Evolutionary conservation across 2,797 vertebrate species (phyloP).

Genomic region (Psittacula derbiana): DNA sequence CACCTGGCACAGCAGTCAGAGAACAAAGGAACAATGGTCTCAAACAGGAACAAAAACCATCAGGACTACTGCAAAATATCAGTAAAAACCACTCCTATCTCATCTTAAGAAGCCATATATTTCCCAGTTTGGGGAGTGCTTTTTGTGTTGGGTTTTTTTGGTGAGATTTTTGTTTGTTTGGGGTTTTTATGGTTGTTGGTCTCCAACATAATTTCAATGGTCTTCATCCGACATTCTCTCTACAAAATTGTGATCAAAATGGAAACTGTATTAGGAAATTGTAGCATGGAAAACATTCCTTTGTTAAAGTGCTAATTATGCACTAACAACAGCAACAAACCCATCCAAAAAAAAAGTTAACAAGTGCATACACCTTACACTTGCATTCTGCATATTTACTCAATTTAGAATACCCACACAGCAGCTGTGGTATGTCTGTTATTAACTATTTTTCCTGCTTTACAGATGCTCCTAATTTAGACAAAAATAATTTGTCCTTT

Average conservation of each 20-base stretch:
- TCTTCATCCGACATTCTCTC: background rate
- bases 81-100: background rate
- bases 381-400: background rate
- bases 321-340: background rate
- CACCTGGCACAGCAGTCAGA: background rate
- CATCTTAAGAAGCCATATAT: background rate
- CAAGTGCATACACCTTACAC: background rate
- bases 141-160: background rate
- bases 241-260: background rate
- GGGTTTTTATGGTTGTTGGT: background rate
- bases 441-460: background rate
- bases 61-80: background rate
- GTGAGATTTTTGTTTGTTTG: background rate
- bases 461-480: background rate
- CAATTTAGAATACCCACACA: background rate
- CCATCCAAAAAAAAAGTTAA: background rate
- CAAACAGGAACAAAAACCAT: background rate
- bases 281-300: background rate
- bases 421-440: slow-evolving; percentile 4
- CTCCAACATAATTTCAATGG: background rate
- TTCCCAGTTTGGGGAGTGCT: background rate
- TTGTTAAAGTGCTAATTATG: background rate
- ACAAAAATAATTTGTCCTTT: slow-evolving; percentile 33
- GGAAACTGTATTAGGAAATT: background rate
- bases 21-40: background rate